phyloP scores from a whole-genome alignment of 2,888 invertebrate species.

The Drosophila cognata region DNA sequence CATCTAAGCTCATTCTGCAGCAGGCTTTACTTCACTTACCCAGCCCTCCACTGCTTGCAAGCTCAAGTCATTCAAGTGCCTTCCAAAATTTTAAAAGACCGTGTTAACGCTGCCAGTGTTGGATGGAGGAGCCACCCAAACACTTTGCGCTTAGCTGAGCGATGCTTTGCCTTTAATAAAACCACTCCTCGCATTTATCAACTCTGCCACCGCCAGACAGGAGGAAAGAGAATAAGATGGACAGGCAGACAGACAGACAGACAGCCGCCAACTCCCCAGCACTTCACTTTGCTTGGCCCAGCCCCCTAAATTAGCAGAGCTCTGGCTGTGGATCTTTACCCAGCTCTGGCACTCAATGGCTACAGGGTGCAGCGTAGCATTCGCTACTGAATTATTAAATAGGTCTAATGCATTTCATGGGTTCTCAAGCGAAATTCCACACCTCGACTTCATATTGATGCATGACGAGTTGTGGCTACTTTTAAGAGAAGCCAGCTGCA shows the following conservation, averaged over 20 bases:
- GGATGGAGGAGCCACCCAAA: constrained; percentile 29
- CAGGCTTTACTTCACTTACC: constrained; percentile 10
- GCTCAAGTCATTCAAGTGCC: constrained; percentile 25
- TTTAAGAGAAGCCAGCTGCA: constrained; percentile 43
- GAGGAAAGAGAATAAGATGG: background rate
- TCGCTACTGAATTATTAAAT: constrained; percentile 68
- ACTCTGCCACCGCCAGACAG: constrained; percentile 12
- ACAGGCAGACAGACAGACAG: constrained; percentile 17
- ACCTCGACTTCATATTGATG: constrained; percentile 56
- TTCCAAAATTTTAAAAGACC: constrained; percentile 25
- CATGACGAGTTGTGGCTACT: constrained; percentile 63
- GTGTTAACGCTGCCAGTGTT: constrained; percentile 23
- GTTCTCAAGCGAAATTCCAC: constrained; percentile 49
- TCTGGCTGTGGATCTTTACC: background rate
- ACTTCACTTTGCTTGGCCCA: constrained; percentile 33
- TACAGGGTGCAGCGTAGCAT: constrained; percentile 43
- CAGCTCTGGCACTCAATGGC: constrained; percentile 11
- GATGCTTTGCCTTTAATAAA: constrained; percentile 47
- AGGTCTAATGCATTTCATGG: constrained; percentile 76
- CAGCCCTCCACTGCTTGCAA: background rate
- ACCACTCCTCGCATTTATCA: constrained; percentile 40
- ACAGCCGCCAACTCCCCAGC: constrained; percentile 39
- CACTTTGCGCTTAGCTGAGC: constrained; percentile 57
- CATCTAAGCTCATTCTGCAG: constrained; percentile 23
- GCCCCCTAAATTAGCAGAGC: constrained; percentile 58